A percentile compares a stretch with the other conserved stretches of the same genome.
phyloP scores from a whole-genome alignment of 2,797 vertebrate genomes.

The Margarornis squamiger region DNA sequence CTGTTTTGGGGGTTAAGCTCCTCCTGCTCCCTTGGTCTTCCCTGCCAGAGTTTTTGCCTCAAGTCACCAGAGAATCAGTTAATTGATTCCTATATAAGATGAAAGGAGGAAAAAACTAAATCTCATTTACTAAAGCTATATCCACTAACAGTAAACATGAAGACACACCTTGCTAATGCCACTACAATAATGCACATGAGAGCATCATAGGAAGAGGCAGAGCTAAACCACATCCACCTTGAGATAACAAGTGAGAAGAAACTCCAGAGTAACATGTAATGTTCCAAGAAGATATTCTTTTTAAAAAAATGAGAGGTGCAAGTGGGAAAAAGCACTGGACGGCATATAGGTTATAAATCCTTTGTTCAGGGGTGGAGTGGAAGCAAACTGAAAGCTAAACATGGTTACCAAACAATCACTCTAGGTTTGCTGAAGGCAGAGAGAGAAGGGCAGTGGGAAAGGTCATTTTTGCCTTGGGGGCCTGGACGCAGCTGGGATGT shows the following conservation, averaged over 20 bases:
- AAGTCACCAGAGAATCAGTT: not conserved
- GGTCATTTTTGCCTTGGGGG: not conserved
- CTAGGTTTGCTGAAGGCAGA: not conserved
- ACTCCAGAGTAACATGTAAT: not conserved
- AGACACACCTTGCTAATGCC: not conserved
- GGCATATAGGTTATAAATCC: not conserved
- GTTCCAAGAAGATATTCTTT: not conserved
- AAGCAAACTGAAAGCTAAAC: not conserved
- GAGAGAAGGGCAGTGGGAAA: not conserved
- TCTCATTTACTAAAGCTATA: not conserved
- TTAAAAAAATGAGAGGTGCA: not conserved
- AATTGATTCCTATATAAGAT: not conserved
- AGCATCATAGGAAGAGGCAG: not conserved
- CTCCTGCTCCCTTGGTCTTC: not conserved
- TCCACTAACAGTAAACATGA: not conserved
- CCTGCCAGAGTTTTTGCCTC: not conserved
- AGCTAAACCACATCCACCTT: not conserved
- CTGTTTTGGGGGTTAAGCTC: not conserved
- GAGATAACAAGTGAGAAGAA: not conserved
- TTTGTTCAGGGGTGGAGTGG: not conserved
- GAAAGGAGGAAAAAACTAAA: not conserved
- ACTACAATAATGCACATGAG: not conserved
- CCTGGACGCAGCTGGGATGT: not conserved
- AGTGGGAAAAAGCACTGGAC: not conserved
- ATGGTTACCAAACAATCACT: not conserved